Evolutionary conservation across 1,140 invertebrate genomes (phyloP), one percentile per base, ranked within the genome.

Genomic region (Caerostris darwini): DNA sequence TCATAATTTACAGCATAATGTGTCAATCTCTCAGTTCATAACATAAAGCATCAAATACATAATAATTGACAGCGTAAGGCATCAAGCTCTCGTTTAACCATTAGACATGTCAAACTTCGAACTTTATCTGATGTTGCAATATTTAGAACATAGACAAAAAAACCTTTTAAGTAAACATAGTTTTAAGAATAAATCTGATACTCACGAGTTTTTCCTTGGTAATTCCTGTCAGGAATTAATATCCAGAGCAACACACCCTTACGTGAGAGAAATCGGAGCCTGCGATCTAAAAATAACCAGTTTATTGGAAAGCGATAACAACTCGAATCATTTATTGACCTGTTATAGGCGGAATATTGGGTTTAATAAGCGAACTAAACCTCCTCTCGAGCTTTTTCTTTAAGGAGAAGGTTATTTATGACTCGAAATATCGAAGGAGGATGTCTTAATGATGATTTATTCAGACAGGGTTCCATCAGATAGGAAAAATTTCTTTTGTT

Each of bases 261-360:
- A 77, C 34, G 3, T 0, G 3, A 61, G 19, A 77, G 69, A 77
- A 53, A 77, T 77, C 69, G 69, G 69, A 77, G 3, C 50, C 69
- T 50, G 3, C 7, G 50, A 77, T 77, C 69, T 77, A 77, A 77
- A 77, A 77, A 77, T 50, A 71, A 53, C 69, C 7, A 77, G 19
- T 67, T 67, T n/a, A 67, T 67, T 67, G 17, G 61, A 67, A 67
- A 67, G 61, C 61, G 61, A 67, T 67, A 67, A 67, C 14, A 67
- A n/a, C 5, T 8, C 0, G 69, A 53, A 34, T 53, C 69, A 77
- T 50, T 77, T 77, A 77, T 77, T 77, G 69, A 77, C 69, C 8
- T 34, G 19, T 34, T 77, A 77, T 77, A 77, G 69, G 69, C 69
- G 34, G 69, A 77, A 77, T 77, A 77, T 77, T 77, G 50, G 69